Conservation (phyloP, 2,113 vertebrate genomes). For the Vicugna pacos region DNA sequence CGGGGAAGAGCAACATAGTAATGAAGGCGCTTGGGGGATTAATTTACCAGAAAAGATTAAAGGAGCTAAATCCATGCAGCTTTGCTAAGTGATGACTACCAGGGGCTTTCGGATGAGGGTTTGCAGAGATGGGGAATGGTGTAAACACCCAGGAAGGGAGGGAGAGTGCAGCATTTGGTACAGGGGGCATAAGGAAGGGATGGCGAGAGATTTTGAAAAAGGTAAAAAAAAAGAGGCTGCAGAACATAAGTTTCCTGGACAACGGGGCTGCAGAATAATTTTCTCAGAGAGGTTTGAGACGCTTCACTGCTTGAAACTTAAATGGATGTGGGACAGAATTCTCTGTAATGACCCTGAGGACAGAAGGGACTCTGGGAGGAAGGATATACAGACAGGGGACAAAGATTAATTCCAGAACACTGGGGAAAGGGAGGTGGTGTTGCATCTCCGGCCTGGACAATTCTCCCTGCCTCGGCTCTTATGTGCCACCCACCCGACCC, state of each 20-base stretch:
- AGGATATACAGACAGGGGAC: constrained; percentile 34
- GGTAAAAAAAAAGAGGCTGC: not conserved
- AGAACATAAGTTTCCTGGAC: constrained; percentile 74
- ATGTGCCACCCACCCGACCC: not conserved
- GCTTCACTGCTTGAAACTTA: constrained; percentile 67
- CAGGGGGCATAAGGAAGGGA: constrained; percentile 34
- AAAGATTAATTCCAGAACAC: constrained; percentile 24
- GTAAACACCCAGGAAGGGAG: not conserved
- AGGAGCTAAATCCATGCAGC: constrained; percentile 81
- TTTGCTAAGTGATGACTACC: constrained; percentile 70
- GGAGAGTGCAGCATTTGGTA: not conserved
- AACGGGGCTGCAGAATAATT: constrained; percentile 53
- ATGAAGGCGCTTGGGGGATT: constrained; percentile 83
- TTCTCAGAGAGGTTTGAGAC: constrained; percentile 60
- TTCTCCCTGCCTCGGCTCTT: not conserved
- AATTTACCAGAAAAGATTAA: constrained; percentile 85
- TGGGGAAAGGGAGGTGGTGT: accelerated
- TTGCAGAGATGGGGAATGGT: constrained; percentile 12
- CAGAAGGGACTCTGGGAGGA: constrained; percentile 35
- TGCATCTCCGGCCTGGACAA: not conserved
- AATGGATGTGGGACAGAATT: constrained; percentile 51
- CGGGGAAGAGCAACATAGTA: constrained; percentile 74
- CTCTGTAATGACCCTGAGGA: constrained; percentile 54
- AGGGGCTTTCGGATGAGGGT: constrained; percentile 43
- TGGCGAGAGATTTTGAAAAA: constrained; percentile 13